These are phyloP conservation scores for Lapara coniferarum DNA, from an alignment of 2,888 invertebrate genomes.

Conservation along the genomic window DNA sequence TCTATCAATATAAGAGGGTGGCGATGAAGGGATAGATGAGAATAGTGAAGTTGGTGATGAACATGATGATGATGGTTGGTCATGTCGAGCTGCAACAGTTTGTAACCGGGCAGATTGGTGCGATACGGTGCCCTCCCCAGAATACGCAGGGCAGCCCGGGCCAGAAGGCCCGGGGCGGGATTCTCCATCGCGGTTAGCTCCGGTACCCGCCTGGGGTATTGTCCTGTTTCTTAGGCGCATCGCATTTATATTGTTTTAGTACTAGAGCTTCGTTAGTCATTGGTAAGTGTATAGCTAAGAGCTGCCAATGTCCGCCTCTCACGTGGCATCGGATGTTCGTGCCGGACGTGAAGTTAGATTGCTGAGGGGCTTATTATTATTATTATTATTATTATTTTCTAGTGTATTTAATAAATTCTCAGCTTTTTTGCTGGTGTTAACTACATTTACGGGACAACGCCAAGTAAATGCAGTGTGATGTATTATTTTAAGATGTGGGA, in stretches of 20 bases:
- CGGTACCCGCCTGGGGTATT: constrained; percentile 14
- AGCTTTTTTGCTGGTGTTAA: too few relatives aligned
- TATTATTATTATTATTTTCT: too few relatives aligned
- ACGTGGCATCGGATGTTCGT: constrained; percentile 26
- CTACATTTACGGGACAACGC: too few relatives aligned
- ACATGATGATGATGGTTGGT: background rate
- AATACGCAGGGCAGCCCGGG: constrained; percentile 29
- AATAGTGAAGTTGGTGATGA: constrained; percentile 1
- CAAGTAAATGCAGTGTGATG: too few relatives aligned
- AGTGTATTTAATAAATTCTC: too few relatives aligned
- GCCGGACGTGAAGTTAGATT: constrained; percentile 28
- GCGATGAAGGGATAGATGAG: background rate
- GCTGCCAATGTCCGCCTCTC: constrained; percentile 27
- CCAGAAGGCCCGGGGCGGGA: constrained; percentile 27
- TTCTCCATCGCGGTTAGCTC: constrained; percentile 26
- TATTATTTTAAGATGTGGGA: too few relatives aligned
- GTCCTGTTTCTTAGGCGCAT: background rate
- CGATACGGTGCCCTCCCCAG: constrained; percentile 31
- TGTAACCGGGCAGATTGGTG: constrained; percentile 11
- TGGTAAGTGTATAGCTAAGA: constrained; percentile 11
- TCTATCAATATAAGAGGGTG: background rate
- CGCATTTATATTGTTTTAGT: background rate
- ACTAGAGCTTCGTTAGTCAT: constrained; percentile 11
- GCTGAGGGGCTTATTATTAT: background rate
- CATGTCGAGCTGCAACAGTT: constrained; percentile 1